phyloP scores from a whole-genome alignment of 2,797 vertebrate genomes.

The Sebastes nivosus region DNA sequence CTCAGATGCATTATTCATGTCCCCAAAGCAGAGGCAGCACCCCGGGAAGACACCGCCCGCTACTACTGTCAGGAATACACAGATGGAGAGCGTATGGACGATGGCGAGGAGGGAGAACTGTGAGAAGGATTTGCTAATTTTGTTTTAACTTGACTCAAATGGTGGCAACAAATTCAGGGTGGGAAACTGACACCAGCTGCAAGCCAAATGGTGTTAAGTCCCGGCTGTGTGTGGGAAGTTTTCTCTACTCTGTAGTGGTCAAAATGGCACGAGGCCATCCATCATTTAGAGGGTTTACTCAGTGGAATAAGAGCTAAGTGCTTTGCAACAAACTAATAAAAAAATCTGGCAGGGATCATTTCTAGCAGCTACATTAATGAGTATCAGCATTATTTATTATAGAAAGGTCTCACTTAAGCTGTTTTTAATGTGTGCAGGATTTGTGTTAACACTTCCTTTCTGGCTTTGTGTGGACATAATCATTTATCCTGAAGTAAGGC shows the following conservation, averaged over 20 bases:
- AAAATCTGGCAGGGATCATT: neutral
- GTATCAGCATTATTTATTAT: neutral
- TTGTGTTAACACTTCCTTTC: neutral
- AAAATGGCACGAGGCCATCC: constrained; percentile 2
- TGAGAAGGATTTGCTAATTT: neutral
- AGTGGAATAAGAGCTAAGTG: neutral
- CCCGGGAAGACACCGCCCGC: constrained; percentile 17
- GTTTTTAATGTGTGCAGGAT: neutral
- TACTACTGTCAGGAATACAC: constrained; percentile 26
- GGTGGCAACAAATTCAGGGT: neutral
- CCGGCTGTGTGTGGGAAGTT: constrained; percentile 8
- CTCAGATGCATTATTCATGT: constrained; percentile 58
- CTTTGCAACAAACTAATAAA: neutral
- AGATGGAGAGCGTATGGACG: constrained; percentile 43
- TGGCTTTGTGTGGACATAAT: neutral
- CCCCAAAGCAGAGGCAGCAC: constrained; percentile 31
- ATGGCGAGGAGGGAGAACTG: neutral
- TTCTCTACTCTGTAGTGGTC: neutral
- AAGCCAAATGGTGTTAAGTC: constrained; percentile 16
- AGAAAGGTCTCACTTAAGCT: neutral
- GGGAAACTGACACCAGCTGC: constrained; percentile 26
- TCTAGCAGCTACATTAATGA: neutral
- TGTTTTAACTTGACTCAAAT: neutral
- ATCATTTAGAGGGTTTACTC: neutral
- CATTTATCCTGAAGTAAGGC: neutral